These are phyloP conservation scores for Arion vulgaris DNA, from an alignment of 1,140 invertebrate species.

Conservation along the genomic window DNA sequence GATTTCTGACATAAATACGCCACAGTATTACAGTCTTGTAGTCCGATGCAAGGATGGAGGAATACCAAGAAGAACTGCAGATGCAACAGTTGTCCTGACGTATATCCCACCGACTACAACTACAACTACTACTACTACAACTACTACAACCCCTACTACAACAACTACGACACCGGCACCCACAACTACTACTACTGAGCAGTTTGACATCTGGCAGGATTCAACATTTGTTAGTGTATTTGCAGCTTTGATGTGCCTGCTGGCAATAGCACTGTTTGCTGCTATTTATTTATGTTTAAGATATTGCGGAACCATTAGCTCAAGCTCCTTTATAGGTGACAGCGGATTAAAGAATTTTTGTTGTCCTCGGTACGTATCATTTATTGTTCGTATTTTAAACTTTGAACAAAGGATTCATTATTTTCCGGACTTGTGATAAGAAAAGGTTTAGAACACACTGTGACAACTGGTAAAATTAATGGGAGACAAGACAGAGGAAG, in stretches of 20 bases:
- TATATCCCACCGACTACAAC: constrained; percentile 42
- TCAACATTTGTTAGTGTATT: constrained; percentile 36
- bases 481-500: no score
- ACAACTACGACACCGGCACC: constrained; percentile 37
- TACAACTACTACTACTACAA: constrained; percentile 45
- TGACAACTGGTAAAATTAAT: no score
- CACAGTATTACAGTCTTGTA: constrained; percentile 38
- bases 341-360: neutral
- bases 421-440: no score
- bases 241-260: constrained; percentile 38
- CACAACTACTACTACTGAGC: neutral
- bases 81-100: constrained; percentile 37
- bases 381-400: no score
- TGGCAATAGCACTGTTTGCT: constrained; percentile 14
- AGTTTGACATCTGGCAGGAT: constrained; percentile 40
- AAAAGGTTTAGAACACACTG: no score
- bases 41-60: constrained; percentile 44
- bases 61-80: constrained; percentile 27
- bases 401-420: no score
- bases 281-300: constrained; percentile 11
- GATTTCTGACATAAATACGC: constrained; percentile 33
- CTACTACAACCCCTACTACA: constrained; percentile 41
- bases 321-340: neutral
- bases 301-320: constrained; percentile 4
- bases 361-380: neutral